Evolutionary conservation across 2,113 vertebrate genomes (phyloP), one percentile per base, ranked within the genome.

Genomic region (Arenaria interpres): DNA sequence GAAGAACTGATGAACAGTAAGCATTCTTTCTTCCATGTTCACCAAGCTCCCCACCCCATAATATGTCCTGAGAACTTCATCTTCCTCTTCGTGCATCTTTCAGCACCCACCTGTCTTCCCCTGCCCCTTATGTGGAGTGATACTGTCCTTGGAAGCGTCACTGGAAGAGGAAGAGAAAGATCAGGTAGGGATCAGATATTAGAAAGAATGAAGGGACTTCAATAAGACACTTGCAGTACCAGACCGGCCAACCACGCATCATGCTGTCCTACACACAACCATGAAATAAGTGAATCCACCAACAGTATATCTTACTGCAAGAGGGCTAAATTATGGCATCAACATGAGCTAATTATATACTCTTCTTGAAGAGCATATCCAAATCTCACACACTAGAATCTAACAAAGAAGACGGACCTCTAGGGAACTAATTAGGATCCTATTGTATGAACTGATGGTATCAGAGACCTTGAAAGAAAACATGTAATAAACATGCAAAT

Each of bases 91-190:
- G 7, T 96, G 94, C 94, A 96, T 97, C 95, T 97, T 96, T 96
- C 97, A 97, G 95, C 95, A 97, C 96, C 95, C 89, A 97, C 90
- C 57, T 68, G 84, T 77, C 97, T 97, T 94, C 88, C 96, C 88
- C 95, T 97, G 92, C 88, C 96, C 83, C 95, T 96, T 96, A 81
- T 97, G 95, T 97, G 96, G 96, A 97, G 93, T 64, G 96, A 97
- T 94, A 95, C 93, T 94, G 76, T 93, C 95, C 93, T 95, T 94
- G 96, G 96, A 92, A 93, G 80, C 90, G 2, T 87, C 90, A 94
- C 92, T 95, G 95, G 96, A 97, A 94, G 96, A 97, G 83, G 96
- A 96, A 96, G 96, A 96, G 93, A 96, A 96, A 95, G 96, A 95
- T 97, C 96, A 96, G 96, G 95, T 97, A 96, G 96, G 97, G 96